phyloP scores from a whole-genome alignment of 2,888 invertebrate species.

The Lasioglossum figueresi region DNA sequence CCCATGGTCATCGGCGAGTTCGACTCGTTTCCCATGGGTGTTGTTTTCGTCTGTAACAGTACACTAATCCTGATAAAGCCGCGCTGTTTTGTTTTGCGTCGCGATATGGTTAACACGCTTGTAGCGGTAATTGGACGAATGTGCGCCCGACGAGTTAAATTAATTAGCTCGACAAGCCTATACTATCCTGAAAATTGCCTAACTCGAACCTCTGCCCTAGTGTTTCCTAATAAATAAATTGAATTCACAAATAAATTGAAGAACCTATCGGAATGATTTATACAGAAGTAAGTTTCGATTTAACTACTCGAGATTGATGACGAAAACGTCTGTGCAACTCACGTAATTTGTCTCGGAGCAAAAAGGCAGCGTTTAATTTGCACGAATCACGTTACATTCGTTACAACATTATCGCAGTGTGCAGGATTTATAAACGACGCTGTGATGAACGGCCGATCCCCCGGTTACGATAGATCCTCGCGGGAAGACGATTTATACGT shows the following conservation, averaged over 20 bases:
- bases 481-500: slow-evolving; percentile 66
- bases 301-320: not conserved
- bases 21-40: slow-evolving; percentile 72
- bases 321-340: not conserved
- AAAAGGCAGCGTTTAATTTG: slow-evolving; percentile 1
- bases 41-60: slow-evolving; percentile 63
- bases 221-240: not conserved
- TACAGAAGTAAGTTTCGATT: not conserved
- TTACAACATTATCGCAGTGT: not conserved
- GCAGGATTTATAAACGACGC: not conserved
- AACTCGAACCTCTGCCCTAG: not conserved
- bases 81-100: not conserved
- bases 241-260: not conserved
- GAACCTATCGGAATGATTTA: not conserved
- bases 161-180: not conserved
- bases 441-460: slow-evolving; percentile 50
- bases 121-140: not conserved
- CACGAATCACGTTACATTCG: not conserved
- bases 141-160: not conserved
- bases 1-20: slow-evolving; percentile 59
- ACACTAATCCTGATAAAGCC: slow-evolving; percentile 48
- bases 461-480: slow-evolving; percentile 53
- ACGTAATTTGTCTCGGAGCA: not conserved
- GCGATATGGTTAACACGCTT: slow-evolving; percentile 10
- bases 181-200: not conserved